Conservation (phyloP, 2,113 vertebrate species). For the Bos taurus region DNA sequence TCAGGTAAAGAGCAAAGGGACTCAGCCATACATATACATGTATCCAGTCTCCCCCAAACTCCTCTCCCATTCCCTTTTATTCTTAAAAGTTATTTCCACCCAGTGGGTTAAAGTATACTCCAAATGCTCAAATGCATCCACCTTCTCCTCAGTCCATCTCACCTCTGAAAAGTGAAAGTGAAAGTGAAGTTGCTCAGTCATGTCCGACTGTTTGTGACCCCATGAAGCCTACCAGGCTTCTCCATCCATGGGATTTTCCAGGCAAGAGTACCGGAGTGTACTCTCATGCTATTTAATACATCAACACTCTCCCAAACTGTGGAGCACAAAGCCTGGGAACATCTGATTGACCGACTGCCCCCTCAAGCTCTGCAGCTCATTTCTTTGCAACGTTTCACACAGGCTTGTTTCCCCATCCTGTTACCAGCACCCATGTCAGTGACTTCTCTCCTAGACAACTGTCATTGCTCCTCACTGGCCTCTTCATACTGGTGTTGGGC, state of each 20-base stretch:
- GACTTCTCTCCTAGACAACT: neutral
- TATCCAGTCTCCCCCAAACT: neutral
- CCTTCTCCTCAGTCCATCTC: neutral
- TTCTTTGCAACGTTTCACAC: neutral
- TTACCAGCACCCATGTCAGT: neutral
- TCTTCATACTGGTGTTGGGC: neutral
- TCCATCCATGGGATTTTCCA: no score
- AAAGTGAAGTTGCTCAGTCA: no score
- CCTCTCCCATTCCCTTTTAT: neutral
- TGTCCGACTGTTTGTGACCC: no score
- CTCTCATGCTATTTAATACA: neutral
- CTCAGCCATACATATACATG: neutral
- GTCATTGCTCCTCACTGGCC: neutral
- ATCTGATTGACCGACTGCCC: neutral
- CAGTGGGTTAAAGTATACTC: neutral
- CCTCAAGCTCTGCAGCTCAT: neutral
- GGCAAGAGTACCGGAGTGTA: no score
- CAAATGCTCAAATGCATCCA: neutral
- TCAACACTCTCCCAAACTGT: neutral
- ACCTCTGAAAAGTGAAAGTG: neutral
- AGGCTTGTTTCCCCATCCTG: neutral
- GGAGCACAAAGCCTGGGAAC: neutral
- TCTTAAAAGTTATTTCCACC: neutral
- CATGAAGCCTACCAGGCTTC: no score
- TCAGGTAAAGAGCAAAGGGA: neutral